Conservation (phyloP, 92 coral and sea anemone genomes). For the Bergia sp. region DNA sequence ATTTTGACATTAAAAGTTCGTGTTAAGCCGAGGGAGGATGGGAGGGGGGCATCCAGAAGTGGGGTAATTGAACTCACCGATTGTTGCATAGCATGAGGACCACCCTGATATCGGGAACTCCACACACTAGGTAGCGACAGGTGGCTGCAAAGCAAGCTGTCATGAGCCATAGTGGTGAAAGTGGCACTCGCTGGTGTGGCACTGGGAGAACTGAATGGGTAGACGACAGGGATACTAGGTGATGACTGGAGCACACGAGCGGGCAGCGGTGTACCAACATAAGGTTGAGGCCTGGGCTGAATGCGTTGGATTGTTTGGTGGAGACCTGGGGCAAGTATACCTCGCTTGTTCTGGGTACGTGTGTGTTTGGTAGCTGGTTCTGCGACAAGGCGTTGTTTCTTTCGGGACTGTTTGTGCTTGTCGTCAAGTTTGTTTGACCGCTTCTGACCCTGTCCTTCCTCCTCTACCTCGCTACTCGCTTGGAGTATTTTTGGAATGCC, state of each 20-base stretch:
- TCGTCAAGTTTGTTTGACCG: not conserved
- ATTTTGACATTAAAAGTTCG: too few species aligned
- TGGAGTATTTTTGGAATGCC: not conserved
- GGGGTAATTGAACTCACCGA: not conserved
- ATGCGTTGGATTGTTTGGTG: constrained; percentile 10
- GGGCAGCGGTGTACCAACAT: constrained; percentile 22
- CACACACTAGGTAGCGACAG: not conserved
- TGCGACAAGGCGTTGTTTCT: not conserved
- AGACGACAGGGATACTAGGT: not conserved
- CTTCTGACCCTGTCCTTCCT: not conserved
- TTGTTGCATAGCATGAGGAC: constrained; percentile 8
- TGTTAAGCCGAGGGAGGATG: too few species aligned
- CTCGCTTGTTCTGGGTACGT: not conserved
- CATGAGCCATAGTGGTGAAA: constrained; percentile 35
- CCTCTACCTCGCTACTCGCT: not conserved
- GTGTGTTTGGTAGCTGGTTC: not conserved
- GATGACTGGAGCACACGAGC: constrained; percentile 15
- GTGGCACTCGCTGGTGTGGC: constrained; percentile 22
- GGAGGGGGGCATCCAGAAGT: too few species aligned
- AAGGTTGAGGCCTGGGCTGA: not conserved
- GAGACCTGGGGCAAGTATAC: not conserved
- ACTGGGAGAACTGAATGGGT: not conserved
- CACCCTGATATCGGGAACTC: not conserved
- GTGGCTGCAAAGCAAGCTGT: constrained; percentile 18
- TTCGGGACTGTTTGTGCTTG: not conserved